These are phyloP conservation scores for Dunckerocampus dactyliophorus DNA, from an alignment of 2,113 vertebrate species.

Conservation along the genomic window DNA sequence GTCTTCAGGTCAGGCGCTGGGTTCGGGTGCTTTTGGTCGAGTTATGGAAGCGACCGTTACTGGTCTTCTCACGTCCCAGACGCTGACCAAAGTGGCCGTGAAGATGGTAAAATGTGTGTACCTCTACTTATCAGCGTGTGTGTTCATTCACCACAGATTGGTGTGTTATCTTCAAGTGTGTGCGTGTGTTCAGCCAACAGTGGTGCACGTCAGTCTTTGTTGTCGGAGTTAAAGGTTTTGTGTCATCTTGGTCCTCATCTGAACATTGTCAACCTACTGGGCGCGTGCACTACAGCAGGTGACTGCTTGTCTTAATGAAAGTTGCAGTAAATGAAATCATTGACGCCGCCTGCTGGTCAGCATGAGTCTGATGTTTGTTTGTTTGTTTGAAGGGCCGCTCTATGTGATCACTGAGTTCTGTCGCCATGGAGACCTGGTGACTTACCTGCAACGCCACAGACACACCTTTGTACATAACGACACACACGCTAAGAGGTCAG, in stretches of 20 bases:
- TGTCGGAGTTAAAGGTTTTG: slow-evolving; percentile 73
- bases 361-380: background rate
- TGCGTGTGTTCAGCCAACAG: slow-evolving; percentile 47
- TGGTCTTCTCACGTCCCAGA: slow-evolving; percentile 41
- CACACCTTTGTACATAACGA: slow-evolving; percentile 71
- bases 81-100: slow-evolving; percentile 54
- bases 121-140: background rate
- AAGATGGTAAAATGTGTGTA: slow-evolving; percentile 68
- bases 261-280: slow-evolving; percentile 72
- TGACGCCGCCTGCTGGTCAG: background rate
- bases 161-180: background rate
- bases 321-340: no score
- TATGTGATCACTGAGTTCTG: slow-evolving; percentile 94
- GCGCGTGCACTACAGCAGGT: slow-evolving; percentile 68
- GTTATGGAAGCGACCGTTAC: slow-evolving; percentile 61
- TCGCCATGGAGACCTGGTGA: slow-evolving; percentile 87
- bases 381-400: slow-evolving; percentile 77
- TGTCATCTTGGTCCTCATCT: slow-evolving; percentile 67
- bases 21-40: slow-evolving; percentile 66
- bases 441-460: slow-evolving; percentile 87
- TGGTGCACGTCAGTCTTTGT: slow-evolving; percentile 50
- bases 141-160: background rate
- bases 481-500: slow-evolving; percentile 44
- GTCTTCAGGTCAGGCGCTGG: slow-evolving; percentile 60
- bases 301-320: no score